Percentiles rank a stretch among this genome's conserved stretches.
Conservation (phyloP, 2,113 vertebrate species). For the Ursus arctos region DNA sequence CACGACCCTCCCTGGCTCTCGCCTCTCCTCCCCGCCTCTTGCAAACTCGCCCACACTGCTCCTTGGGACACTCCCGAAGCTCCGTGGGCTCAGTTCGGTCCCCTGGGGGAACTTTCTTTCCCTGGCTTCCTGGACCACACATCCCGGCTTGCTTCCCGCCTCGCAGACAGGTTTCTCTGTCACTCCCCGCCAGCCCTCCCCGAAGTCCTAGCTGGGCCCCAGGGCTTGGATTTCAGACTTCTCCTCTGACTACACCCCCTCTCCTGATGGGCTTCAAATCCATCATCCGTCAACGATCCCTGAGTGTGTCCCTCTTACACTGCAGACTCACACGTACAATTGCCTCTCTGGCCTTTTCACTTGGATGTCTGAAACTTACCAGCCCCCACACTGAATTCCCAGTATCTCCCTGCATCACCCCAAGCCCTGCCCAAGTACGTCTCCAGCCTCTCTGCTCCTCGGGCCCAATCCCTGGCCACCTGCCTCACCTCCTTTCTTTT, state of each 20-base stretch:
- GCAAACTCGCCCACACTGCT: neutral
- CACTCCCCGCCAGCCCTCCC: accelerated
- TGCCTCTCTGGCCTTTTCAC: neutral
- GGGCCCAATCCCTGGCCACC: neutral
- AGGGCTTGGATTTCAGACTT: neutral
- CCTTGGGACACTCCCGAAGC: neutral
- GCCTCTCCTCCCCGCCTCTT: neutral
- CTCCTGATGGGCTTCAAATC: neutral
- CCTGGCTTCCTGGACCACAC: neutral
- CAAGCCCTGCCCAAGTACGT: neutral
- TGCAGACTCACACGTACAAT: accelerated
- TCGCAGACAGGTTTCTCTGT: neutral
- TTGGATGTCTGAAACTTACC: neutral
- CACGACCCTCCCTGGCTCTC: neutral
- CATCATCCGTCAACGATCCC: too few relatives aligned
- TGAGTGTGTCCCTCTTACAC: neutral
- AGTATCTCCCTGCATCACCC: accelerated
- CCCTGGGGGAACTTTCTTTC: neutral
- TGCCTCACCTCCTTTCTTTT: neutral
- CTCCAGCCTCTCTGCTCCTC: neutral
- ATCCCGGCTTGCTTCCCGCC: neutral
- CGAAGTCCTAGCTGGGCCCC: neutral
- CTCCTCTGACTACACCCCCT: neutral
- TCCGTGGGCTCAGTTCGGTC: neutral
- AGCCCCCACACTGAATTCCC: neutral